Evolutionary conservation across 2,888 invertebrate genomes (phyloP).

Genomic region (Pantelozetes paolii): DNA sequence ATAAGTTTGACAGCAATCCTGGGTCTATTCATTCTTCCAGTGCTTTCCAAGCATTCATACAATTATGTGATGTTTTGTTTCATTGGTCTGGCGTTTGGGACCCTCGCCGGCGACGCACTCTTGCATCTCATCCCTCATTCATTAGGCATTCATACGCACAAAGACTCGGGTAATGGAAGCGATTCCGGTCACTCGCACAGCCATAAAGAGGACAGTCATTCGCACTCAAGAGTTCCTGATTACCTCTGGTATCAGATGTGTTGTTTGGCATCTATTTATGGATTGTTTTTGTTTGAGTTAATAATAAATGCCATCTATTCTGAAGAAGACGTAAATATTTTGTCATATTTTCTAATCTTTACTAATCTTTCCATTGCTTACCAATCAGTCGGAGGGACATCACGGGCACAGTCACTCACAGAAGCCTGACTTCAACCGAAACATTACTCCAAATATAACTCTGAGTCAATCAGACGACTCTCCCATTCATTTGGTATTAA

Average conservation of each 20-base stretch:
- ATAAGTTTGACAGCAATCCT: conserved; percentile 53
- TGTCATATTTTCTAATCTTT: background rate
- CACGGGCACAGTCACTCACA: conserved; percentile 10
- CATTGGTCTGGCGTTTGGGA: conserved; percentile 56
- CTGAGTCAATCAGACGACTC: background rate
- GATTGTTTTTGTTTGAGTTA: conserved; percentile 48
- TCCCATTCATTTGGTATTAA: conserved; percentile 9
- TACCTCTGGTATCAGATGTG: conserved; percentile 45
- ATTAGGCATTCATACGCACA: conserved; percentile 45
- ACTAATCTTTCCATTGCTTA: background rate
- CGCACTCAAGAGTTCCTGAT: conserved; percentile 40
- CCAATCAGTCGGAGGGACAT: background rate
- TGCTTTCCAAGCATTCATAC: conserved; percentile 49
- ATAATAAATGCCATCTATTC: conserved; percentile 44
- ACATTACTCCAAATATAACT: background rate
- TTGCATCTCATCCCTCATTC: conserved; percentile 54
- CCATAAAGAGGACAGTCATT: conserved; percentile 41
- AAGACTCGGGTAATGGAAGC: background rate
- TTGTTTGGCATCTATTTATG: conserved; percentile 48
- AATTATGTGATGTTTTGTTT: conserved; percentile 53
- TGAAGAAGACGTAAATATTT: background rate
- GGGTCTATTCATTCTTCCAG: conserved; percentile 52
- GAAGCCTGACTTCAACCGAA: conserved; percentile 15
- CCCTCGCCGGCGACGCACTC: conserved; percentile 54
- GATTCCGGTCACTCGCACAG: conserved; percentile 35